Evolutionary conservation across 2,888 invertebrate genomes (phyloP).

Genomic region (Thumatha senex): DNA sequence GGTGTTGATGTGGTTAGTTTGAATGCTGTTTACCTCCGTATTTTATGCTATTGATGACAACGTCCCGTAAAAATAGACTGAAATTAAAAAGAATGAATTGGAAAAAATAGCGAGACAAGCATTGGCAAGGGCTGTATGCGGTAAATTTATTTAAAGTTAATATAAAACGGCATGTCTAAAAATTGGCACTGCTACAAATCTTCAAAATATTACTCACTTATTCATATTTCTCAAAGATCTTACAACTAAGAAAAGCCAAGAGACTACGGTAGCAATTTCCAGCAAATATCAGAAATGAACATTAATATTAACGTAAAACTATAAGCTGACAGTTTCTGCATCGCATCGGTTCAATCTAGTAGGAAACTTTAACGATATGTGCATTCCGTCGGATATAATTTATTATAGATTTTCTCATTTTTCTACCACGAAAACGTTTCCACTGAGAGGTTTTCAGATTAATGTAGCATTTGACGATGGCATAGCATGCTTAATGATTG

Average conservation of each 20-base stretch:
- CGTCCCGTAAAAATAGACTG: no score
- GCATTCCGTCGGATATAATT: constrained; percentile 8
- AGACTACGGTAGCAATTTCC: constrained; percentile 1
- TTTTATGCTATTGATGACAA: no score
- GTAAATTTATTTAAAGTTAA: not conserved
- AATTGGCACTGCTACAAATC: not conserved
- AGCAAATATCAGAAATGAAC: constrained; percentile 1
- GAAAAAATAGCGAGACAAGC: no score
- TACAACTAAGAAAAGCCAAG: not conserved
- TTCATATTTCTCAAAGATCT: not conserved
- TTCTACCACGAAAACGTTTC: not conserved
- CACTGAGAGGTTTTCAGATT: not conserved
- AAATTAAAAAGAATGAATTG: no score
- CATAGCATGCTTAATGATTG: no score
- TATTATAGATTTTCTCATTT: not conserved
- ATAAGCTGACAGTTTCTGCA: constrained; percentile 7
- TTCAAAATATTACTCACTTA: not conserved
- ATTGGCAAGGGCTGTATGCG: not conserved
- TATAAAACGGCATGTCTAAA: not conserved
- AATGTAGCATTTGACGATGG: no score
- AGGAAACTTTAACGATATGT: constrained; percentile 5
- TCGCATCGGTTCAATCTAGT: constrained; percentile 4
- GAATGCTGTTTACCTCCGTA: no score
- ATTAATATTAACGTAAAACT: constrained; percentile 4
- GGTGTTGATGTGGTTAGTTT: no score